A percentile compares a stretch with the other conserved stretches of the same genome.
Evolutionary conservation across 1,140 invertebrate genomes (phyloP).

Genomic region (Elymnias hypermnestra): DNA sequence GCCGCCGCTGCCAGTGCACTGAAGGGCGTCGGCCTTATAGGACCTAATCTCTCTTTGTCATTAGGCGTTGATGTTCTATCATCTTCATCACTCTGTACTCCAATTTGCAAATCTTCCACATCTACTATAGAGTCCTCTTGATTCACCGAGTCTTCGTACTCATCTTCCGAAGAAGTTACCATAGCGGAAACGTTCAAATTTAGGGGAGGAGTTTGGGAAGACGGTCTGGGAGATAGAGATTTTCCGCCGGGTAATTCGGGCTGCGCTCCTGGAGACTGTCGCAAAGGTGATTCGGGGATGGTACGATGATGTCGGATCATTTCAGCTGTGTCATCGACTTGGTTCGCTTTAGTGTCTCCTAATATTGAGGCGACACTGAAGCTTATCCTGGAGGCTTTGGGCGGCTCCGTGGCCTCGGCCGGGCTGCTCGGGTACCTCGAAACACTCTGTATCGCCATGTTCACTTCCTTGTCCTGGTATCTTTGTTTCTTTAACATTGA

Average conservation of each 20-base stretch:
- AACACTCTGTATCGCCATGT: slow-evolving; percentile 75
- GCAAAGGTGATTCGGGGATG: slow-evolving; percentile 65
- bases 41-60: slow-evolving; percentile 71
- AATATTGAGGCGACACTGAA: slow-evolving; percentile 83
- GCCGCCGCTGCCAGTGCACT: slow-evolving; percentile 81
- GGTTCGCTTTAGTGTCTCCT: slow-evolving; percentile 78
- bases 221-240: slow-evolving; percentile 45
- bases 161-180: slow-evolving; percentile 77
- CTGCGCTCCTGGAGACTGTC: slow-evolving; percentile 63
- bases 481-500: slow-evolving; percentile 74
- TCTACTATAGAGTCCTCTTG: slow-evolving; percentile 82
- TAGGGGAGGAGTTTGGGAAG: slow-evolving; percentile 53
- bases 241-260: slow-evolving; percentile 66
- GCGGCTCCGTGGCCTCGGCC: slow-evolving; percentile 75
- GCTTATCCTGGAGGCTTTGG: slow-evolving; percentile 78
- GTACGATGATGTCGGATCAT: slow-evolving; percentile 67
- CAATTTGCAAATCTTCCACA: slow-evolving; percentile 80
- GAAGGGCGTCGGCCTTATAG: slow-evolving; percentile 80
- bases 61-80: slow-evolving; percentile 51
- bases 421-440: slow-evolving; percentile 73
- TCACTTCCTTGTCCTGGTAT: slow-evolving; percentile 71
- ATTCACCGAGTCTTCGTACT: slow-evolving; percentile 79
- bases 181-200: slow-evolving; percentile 56
- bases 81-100: slow-evolving; percentile 62
- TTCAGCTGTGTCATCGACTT: slow-evolving; percentile 61